Percentiles rank a stretch among this genome's conserved stretches.
These are phyloP conservation scores for Melinopterus prodromus DNA, from an alignment of 2,888 invertebrate species.

Conservation along the genomic window DNA sequence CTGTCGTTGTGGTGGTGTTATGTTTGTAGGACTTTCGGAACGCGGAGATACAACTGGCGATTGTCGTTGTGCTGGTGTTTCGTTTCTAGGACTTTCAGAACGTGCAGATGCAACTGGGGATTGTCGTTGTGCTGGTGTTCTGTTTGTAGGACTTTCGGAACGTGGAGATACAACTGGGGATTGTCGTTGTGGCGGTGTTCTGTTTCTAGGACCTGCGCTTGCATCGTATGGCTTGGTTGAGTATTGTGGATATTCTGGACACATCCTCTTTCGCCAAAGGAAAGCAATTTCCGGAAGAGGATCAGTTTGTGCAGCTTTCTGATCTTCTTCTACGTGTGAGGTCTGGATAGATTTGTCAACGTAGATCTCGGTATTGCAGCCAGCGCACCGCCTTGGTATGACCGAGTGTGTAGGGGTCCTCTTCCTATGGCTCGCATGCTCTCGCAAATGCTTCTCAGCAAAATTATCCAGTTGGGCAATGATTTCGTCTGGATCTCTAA, in stretches of 20 bases:
- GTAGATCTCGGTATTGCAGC: background rate
- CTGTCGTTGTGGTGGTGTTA: too few relatives aligned
- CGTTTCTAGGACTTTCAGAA: too few relatives aligned
- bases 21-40: too few relatives aligned
- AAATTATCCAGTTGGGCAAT: slow-evolving; percentile 12
- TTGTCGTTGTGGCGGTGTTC: background rate
- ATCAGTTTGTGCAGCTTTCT: slow-evolving; percentile 14
- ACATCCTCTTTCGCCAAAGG: background rate
- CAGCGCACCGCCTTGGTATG: too few relatives aligned
- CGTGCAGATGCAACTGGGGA: too few relatives aligned
- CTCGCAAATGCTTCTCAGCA: slow-evolving; percentile 8
- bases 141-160: too few relatives aligned
- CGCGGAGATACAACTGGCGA: too few relatives aligned
- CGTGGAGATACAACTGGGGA: too few relatives aligned
- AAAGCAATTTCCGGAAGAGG: background rate
- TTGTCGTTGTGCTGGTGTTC: too few relatives aligned
- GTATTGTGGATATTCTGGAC: background rate
- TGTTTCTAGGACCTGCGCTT: background rate
- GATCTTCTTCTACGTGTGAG: background rate
- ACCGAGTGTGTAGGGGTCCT: background rate
- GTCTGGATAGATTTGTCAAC: background rate
- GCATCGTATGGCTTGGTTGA: background rate
- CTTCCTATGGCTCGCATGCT: background rate
- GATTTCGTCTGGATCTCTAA: slow-evolving; percentile 18
- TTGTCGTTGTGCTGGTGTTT: too few relatives aligned